phyloP scores from a whole-genome alignment of 2,113 vertebrate species.

The Rattus rattus region DNA sequence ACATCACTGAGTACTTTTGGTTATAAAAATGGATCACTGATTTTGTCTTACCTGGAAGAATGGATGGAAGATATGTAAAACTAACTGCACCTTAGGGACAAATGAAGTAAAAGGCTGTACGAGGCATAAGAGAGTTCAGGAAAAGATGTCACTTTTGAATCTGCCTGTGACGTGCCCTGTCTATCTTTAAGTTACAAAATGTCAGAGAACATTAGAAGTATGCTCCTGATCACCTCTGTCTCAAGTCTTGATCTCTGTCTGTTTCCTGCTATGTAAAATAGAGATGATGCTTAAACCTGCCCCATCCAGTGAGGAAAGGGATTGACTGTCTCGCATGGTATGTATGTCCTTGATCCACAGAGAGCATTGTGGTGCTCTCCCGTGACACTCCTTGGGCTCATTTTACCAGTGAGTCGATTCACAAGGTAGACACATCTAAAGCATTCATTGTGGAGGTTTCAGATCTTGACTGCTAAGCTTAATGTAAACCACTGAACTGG shows the following conservation, averaged over 20 bases:
- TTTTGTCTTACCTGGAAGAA: not conserved
- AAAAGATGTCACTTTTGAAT: conserved; percentile 24
- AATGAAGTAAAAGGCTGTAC: not conserved
- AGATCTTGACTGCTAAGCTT: not conserved
- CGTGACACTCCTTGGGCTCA: not conserved
- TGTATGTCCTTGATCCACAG: not conserved
- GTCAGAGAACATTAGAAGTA: conserved; percentile 13
- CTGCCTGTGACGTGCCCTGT: not conserved
- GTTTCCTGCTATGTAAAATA: not conserved
- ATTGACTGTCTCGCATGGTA: not conserved
- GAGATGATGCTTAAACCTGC: not conserved
- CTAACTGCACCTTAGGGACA: not conserved
- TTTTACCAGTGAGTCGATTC: not conserved
- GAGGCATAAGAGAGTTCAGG: not conserved
- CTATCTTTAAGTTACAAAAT: conserved; percentile 20
- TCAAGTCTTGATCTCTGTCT: not conserved
- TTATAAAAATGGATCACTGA: not conserved
- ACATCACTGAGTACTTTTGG: not conserved
- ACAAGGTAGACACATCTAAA: not conserved
- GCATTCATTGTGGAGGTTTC: not conserved
- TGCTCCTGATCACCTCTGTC: not conserved
- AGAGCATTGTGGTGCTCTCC: not conserved
- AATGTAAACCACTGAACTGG: not conserved
- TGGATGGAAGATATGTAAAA: not conserved
- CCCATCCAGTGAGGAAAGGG: not conserved